Percentiles rank a stretch among this genome's conserved stretches.
These are phyloP conservation scores for Vanessa atalanta DNA, from an alignment of 1,140 invertebrate genomes.

Conservation along the genomic window DNA sequence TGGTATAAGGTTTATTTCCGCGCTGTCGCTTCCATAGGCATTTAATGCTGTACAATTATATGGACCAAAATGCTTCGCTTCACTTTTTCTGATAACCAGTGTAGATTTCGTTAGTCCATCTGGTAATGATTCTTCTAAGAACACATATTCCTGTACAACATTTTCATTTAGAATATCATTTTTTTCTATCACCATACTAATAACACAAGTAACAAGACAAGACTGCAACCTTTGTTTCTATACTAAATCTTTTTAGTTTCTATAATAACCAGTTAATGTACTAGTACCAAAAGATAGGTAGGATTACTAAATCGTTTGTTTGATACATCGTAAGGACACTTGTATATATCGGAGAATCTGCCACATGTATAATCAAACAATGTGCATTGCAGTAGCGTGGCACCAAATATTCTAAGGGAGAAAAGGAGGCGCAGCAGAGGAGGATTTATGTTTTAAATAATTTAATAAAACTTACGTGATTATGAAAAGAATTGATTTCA, in stretches of 20 bases:
- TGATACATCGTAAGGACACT: no score
- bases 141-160: conserved; percentile 83
- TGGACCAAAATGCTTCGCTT: conserved; percentile 91
- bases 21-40: conserved; percentile 91
- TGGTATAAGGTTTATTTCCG: conserved; percentile 90
- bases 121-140: conserved; percentile 83
- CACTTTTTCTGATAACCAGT: conserved; percentile 91
- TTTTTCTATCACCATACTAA: not conserved
- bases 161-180: not conserved
- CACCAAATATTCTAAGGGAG: no score
- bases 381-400: no score
- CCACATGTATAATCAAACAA: no score
- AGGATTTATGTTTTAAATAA: not conserved
- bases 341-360: no score
- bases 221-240: no score
- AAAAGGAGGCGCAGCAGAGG: no score
- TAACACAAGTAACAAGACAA: not conserved
- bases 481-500: conserved; percentile 86
- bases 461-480: conserved; percentile 66
- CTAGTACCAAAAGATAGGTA: no score
- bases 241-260: no score
- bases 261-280: no score
- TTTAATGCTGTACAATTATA: conserved; percentile 97
- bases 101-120: conserved; percentile 87
- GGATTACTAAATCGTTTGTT: no score